Base-by-base conservation (phyloP, 2,113 vertebrate species). In the Neoarius graeffei region DNA sequence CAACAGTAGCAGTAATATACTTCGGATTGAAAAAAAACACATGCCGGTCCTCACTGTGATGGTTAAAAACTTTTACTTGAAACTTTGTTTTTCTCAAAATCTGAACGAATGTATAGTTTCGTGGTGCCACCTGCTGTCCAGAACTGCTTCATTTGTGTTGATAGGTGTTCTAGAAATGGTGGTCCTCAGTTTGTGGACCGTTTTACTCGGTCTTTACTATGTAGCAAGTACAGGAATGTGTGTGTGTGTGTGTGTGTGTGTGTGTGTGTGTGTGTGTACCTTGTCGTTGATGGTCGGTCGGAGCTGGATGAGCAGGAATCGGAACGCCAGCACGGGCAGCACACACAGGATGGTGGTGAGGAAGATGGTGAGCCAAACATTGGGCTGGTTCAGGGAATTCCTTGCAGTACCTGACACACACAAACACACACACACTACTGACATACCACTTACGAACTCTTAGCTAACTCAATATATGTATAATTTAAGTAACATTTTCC, bases 351-450 rank as follows among this genome's bases (percentile, higher is more conserved):
- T 84, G 7, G 96, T 90, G 17, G 96, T 96, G 89, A 99, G 96
- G 88, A 97, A 90, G 62, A 99, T 92, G 71, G 95, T 96, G 83
- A 99, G 93, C 97, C 98, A 99, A 85, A 97, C 92, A 0, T 94
- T 97, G 0, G 97, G 97, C 91, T 97, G 96, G 90, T 91, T 96
- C 84, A 99, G 92, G 17, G 96, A 96, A 93, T 98, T 99, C 83
- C 96, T 95, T 59, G 96, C 96, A 0, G 97, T 95, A 48, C 98
- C 98, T 99, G 94, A 77, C 48, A 56, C 64, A 80, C 82, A 79
- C 76, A 56, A 25, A 79, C 76, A 79, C 76, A 79, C 76, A 76
- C 73, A 50, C 42, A 76, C 69, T 25, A 64, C 7, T 25, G 7
- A 3, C 35, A 57, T 30, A 35, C 17, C 19, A 42, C 25, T 67